Percentiles rank a stretch among this genome's conserved stretches.
phyloP scores from a whole-genome alignment of 2,888 invertebrate genomes.

The Ceraclea dissimilis region DNA sequence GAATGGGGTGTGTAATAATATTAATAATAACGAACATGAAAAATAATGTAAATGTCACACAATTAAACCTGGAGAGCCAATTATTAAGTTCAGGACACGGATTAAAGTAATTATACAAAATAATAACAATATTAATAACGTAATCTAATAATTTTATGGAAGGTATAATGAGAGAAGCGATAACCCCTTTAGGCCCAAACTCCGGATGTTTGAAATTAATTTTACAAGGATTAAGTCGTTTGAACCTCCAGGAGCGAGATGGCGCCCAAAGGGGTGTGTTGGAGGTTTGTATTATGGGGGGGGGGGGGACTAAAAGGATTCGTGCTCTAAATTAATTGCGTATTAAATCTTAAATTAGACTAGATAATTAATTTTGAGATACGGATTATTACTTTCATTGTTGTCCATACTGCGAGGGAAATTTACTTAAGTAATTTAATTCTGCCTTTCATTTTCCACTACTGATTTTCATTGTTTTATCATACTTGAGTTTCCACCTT shows the following conservation, averaged over 20 bases:
- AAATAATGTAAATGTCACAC: neutral
- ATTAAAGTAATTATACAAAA: constrained; percentile 2
- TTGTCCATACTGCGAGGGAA: constrained; percentile 10
- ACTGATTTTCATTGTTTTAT: no score
- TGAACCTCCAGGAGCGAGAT: constrained; percentile 13
- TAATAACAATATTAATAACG: neutral
- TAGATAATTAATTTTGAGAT: constrained; percentile 26
- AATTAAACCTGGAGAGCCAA: neutral
- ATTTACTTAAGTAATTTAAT: constrained; percentile 13
- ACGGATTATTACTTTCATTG: constrained; percentile 15
- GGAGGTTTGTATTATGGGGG: neutral
- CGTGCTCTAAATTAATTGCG: constrained; percentile 24
- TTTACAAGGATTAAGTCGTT: constrained; percentile 25
- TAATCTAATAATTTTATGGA: neutral
- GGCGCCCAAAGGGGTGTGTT: neutral
- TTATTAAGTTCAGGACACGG: neutral
- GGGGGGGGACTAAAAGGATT: constrained; percentile 15
- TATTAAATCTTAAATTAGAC: constrained; percentile 26
- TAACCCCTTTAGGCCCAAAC: constrained; percentile 7
- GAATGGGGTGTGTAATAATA: no score
- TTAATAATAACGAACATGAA: neutral
- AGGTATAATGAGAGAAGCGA: neutral
- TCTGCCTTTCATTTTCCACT: constrained; percentile 7
- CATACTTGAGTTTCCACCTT: no score
- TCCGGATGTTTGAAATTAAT: constrained; percentile 23